Base-by-base conservation (phyloP, 2,113 vertebrate genomes). In the Cochlearius cochlearius region DNA sequence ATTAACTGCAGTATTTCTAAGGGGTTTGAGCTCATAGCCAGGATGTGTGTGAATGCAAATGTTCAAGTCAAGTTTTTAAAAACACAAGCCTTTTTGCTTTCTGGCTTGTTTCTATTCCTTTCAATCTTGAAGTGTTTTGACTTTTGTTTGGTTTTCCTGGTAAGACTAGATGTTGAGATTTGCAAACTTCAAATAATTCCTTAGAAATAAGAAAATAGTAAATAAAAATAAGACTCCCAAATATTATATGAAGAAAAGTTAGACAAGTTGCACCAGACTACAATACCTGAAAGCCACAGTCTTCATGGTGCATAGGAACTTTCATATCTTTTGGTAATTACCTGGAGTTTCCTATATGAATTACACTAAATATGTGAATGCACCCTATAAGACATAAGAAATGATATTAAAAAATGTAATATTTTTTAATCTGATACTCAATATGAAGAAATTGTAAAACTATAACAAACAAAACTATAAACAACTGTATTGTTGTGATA, bases 401-500 rank as follows among this genome's bases (percentile, higher is more conserved):
- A 60, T 27, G 0, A 56, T 45, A 73, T 52, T 52, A 0, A 25
- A 4, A 64, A 53, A 49, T 16, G 10, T 36, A 1, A 2, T 34
- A 7, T 5, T 62, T 89, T 74, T 41, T 10, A 79, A 69, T 69
- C 34, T 56, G 32, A 43, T 83, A 39, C 8, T 79, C 55, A 77
- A 30, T 1, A 7, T 58, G n/a, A 83, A 72, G 8, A 2, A 72
- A 60, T 8, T 76, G 1, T 29, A 64, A 84, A 91, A 53, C 41
- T 45, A 9, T 39, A 53, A 53, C 7, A 58, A 53, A 62, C n/a
- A n/a, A n/a, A n/a, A n/a, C n/a, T n/a, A n/a, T n/a, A n/a, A n/a
- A n/a, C n/a, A n/a, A n/a, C n/a, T n/a, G n/a, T 27, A 55, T 29
- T 75, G 4, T 19, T 80, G 45, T 49, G 50, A 84, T 20, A 36